phyloP scores from a whole-genome alignment of 1,140 invertebrate species.

The Choristoneura fumiferana region DNA sequence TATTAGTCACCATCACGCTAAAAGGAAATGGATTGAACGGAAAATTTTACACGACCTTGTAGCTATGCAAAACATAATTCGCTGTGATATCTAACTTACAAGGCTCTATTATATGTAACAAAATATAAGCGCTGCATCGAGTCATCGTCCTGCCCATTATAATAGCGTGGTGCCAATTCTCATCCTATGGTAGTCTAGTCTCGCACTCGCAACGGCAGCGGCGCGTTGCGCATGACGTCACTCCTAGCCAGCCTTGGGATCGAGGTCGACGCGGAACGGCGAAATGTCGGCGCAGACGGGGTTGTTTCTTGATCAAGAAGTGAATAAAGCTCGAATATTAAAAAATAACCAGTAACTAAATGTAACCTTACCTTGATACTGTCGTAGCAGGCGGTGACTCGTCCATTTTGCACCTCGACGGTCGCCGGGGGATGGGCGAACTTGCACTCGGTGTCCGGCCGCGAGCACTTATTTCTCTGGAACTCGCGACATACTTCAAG shows the following conservation, averaged over 20 bases:
- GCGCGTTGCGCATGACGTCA: constrained; percentile 63
- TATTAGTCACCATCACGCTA: no score
- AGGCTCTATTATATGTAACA: no score
- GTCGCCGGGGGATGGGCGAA: constrained; percentile 99
- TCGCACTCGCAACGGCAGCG: constrained; percentile 36
- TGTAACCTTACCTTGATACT: constrained; percentile 97
- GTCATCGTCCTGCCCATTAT: constrained; percentile 66
- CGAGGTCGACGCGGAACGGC: constrained; percentile 64
- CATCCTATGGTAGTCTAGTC: constrained; percentile 63
- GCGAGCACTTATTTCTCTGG: constrained; percentile 99
- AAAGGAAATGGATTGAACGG: no score
- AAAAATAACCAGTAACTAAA: neutral
- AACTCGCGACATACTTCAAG: constrained; percentile 99
- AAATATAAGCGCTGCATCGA: constrained; percentile 28
- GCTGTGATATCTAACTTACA: no score
- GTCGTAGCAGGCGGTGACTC: constrained; percentile 99
- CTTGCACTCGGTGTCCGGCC: constrained; percentile 99
- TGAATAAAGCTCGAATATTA: neutral
- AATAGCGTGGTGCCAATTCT: constrained; percentile 59
- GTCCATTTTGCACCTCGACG: constrained; percentile 99
- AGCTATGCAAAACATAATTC: no score
- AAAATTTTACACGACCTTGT: no score
- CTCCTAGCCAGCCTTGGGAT: constrained; percentile 64
- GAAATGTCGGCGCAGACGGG: constrained; percentile 51
- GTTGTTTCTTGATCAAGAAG: constrained; percentile 35